Evolutionary conservation across 2,888 invertebrate species (phyloP).

Genomic region (Lapara coniferarum): DNA sequence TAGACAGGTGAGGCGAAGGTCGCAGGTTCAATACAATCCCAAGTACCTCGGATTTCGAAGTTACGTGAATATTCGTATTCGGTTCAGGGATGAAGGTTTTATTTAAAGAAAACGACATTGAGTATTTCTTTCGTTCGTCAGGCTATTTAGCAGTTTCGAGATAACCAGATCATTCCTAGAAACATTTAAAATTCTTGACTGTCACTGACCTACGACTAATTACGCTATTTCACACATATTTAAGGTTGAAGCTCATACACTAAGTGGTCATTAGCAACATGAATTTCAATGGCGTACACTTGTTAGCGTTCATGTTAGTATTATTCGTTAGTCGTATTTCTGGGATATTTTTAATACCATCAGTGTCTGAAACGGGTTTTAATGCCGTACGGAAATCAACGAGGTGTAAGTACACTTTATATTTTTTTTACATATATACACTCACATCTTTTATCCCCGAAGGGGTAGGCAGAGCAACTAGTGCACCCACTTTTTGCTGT

Average conservation of each 20-base stretch:
- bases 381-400: constrained; percentile 68
- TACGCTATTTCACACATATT: constrained; percentile 31
- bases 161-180: constrained; percentile 26
- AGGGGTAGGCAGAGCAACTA: no score
- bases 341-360: constrained; percentile 6
- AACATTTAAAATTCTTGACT: constrained; percentile 45
- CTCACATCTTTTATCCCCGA: background rate
- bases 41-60: no score
- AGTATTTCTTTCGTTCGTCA: no score
- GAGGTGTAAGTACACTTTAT: constrained; percentile 61
- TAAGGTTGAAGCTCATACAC: background rate
- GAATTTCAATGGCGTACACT: constrained; percentile 38
- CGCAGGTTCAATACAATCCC: no score
- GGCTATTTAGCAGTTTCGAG: background rate
- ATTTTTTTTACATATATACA: constrained; percentile 5
- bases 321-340: background rate
- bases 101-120: no score
- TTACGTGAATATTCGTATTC: no score
- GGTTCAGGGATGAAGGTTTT: no score
- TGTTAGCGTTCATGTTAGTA: background rate
- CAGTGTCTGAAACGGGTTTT: constrained; percentile 50
- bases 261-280: constrained; percentile 45
- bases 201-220: constrained; percentile 68
- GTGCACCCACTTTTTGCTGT: no score
- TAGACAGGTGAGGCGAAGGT: no score